Conservation (phyloP, 2,113 vertebrate species). For the Heterotilapia buettikoferi region DNA sequence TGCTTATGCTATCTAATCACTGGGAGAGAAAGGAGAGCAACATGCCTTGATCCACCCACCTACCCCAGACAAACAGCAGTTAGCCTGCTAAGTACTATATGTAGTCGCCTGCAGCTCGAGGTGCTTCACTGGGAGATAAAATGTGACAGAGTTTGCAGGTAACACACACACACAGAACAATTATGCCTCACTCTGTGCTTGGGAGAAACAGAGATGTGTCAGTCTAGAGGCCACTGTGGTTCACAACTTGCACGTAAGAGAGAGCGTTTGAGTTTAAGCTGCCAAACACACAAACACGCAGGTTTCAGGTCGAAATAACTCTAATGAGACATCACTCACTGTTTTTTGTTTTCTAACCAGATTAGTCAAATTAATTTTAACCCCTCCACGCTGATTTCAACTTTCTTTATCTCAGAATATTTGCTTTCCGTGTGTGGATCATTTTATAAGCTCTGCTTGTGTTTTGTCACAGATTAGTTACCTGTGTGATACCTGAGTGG, state of each 20-base stretch:
- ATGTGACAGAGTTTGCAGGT: constrained; percentile 47
- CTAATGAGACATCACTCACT: constrained; percentile 2
- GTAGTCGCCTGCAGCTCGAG: constrained; percentile 40
- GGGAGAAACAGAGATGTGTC: constrained; percentile 40
- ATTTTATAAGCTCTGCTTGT: background rate
- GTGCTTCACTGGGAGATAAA: constrained; percentile 29
- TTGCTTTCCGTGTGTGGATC: background rate
- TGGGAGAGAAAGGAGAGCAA: constrained; percentile 70
- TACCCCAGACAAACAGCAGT: constrained; percentile 65
- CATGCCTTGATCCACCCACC: constrained; percentile 75
- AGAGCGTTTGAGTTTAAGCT: background rate
- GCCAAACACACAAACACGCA: background rate
- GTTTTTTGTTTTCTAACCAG: background rate
- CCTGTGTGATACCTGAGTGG: constrained; percentile 57
- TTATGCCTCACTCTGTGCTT: constrained; percentile 40
- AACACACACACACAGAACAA: constrained; percentile 19
- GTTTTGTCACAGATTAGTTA: constrained; percentile 17
- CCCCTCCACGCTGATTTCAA: background rate
- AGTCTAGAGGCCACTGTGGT: constrained; percentile 35
- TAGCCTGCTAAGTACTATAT: constrained; percentile 55
- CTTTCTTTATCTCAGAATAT: background rate
- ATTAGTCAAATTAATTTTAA: constrained; percentile 24
- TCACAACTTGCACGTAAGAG: constrained; percentile 13
- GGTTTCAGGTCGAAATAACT: background rate
- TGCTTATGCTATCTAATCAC: constrained; percentile 68